A percentile compares a stretch with the other conserved stretches of the same genome.
phyloP scores from a whole-genome alignment of 2,797 vertebrate species.

The Gadopsis marmoratus region DNA sequence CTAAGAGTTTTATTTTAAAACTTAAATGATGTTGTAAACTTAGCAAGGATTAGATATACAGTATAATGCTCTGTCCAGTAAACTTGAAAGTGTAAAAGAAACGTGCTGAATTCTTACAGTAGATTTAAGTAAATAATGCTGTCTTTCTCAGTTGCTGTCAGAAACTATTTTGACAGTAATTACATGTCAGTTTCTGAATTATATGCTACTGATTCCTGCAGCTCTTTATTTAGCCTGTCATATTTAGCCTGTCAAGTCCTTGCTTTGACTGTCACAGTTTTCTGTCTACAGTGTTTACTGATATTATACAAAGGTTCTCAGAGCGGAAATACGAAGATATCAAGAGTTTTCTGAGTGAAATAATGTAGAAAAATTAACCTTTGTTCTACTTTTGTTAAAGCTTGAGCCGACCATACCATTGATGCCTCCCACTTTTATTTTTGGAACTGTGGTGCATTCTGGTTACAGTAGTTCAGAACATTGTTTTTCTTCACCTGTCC shows the following conservation, averaged over 20 bases:
- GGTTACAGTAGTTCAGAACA: conserved; percentile 66
- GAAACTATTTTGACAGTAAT: conserved; percentile 67
- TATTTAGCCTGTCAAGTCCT: conserved; percentile 52
- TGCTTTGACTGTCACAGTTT: conserved; percentile 54
- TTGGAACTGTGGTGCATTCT: conserved; percentile 59
- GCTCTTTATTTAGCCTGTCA: conserved; percentile 74
- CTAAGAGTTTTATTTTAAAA: background rate
- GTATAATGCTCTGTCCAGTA: background rate
- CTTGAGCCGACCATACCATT: conserved; percentile 14
- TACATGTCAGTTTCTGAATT: conserved; percentile 64
- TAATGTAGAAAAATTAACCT: conserved; percentile 41
- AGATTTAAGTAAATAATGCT: conserved; percentile 25
- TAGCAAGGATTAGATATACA: background rate
- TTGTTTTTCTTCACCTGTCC: conserved; percentile 66
- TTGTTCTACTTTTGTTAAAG: conserved; percentile 53
- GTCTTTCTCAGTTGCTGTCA: conserved; percentile 38
- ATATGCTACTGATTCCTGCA: conserved; percentile 53
- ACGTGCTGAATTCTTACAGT: conserved; percentile 12
- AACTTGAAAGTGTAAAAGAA: conserved; percentile 17
- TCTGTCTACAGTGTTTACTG: conserved; percentile 60
- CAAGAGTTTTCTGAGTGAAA: conserved; percentile 37
- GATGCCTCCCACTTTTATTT: conserved; percentile 62
- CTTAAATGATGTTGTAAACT: background rate
- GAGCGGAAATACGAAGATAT: conserved; percentile 55
- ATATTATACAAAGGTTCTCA: conserved; percentile 46